Conservation (phyloP, 2,113 vertebrate genomes). For the Heterochromis multidens region DNA sequence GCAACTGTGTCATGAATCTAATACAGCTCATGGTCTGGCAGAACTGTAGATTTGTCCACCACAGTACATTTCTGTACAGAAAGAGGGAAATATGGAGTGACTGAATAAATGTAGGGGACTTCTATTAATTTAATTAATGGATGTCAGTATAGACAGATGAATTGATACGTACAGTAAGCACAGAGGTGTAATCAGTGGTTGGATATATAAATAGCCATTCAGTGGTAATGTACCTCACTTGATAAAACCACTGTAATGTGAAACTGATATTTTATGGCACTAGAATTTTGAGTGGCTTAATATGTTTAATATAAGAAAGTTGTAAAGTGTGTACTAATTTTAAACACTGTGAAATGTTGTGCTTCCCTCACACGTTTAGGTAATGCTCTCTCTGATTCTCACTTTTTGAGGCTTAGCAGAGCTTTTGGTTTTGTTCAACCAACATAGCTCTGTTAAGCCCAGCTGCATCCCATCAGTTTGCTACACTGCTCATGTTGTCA, state of each 20-base stretch:
- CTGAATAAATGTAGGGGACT: background rate
- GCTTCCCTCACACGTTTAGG: background rate
- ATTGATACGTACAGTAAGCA: background rate
- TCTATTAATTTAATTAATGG: background rate
- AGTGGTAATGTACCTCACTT: accelerated
- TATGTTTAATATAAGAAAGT: background rate
- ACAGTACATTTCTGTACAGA: background rate
- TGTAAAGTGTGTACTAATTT: background rate
- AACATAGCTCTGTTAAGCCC: background rate
- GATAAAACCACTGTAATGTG: background rate
- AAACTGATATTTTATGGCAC: background rate
- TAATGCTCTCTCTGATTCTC: background rate
- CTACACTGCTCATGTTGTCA: background rate
- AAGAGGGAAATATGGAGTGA: background rate
- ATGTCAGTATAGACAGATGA: background rate
- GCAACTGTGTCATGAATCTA: conserved; percentile 2
- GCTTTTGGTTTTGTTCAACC: conserved; percentile 5
- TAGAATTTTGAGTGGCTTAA: background rate
- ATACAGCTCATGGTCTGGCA: background rate
- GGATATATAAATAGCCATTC: background rate
- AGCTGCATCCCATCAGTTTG: conserved; percentile 3
- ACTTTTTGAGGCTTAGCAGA: background rate
- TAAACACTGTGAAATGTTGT: background rate
- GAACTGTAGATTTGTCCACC: background rate
- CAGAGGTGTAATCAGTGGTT: background rate